Evolutionary conservation across 2,888 invertebrate species (phyloP).

Genomic region (Aradus depressus): DNA sequence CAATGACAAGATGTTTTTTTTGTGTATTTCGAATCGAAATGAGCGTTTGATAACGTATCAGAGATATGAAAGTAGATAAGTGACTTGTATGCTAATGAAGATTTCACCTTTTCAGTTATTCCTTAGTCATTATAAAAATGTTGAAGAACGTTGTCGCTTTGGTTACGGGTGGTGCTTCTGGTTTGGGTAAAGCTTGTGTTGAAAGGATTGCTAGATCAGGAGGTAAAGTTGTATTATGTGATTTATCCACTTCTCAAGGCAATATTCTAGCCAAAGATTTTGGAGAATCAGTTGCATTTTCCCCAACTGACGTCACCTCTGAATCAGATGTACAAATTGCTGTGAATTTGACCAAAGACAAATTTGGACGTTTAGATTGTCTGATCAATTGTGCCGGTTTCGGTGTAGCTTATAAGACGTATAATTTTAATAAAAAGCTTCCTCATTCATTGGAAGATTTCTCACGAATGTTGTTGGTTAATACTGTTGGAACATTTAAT

Average conservation of each 20-base stretch:
- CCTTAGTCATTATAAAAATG: slow-evolving; percentile 8
- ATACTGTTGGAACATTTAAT: slow-evolving; percentile 88
- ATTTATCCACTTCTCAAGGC: slow-evolving; percentile 76
- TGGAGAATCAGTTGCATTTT: slow-evolving; percentile 55
- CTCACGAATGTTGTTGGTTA: slow-evolving; percentile 45
- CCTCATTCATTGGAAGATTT: slow-evolving; percentile 36
- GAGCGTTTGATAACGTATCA: too few relatives aligned
- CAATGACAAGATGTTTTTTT: too few relatives aligned
- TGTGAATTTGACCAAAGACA: slow-evolving; percentile 55
- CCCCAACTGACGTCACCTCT: slow-evolving; percentile 76
- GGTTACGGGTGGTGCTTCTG: slow-evolving; percentile 94
- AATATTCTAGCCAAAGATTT: slow-evolving; percentile 59
- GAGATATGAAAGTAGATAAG: too few relatives aligned
- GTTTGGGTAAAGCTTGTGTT: slow-evolving; percentile 82
- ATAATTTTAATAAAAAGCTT: slow-evolving; percentile 71
- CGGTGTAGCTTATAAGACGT: slow-evolving; percentile 72
- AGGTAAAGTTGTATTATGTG: slow-evolving; percentile 76
- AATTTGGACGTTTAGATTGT: slow-evolving; percentile 74
- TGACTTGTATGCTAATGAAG: too few relatives aligned
- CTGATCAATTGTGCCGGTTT: slow-evolving; percentile 94
- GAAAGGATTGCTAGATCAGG: slow-evolving; percentile 75
- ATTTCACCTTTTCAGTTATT: too few relatives aligned
- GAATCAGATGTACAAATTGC: slow-evolving; percentile 69
- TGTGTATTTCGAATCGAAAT: too few relatives aligned
- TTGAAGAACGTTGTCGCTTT: slow-evolving; percentile 70